Evolutionary conservation across 2,113 vertebrate species (phyloP), one percentile per base, ranked within the genome.

Genomic region (Antechinus stuartii): DNA sequence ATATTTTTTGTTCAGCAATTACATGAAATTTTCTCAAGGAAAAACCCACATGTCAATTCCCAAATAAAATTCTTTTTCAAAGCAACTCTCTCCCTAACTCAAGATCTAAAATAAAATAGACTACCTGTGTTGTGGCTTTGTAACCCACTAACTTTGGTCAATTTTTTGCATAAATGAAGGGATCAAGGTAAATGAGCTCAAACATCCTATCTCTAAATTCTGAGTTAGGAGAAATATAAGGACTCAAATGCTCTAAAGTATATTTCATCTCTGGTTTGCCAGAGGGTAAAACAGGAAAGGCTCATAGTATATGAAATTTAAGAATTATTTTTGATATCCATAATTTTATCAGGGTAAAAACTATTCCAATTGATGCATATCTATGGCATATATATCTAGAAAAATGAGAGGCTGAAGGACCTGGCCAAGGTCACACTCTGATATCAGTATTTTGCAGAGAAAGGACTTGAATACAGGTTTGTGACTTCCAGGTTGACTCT

Each of bases 1-100:
- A 52, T 76, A 95, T 96, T 92, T 90, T 47, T 98, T 98, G 95
- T 97, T 98, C 97, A 97, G 96, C 95, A 68, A 92, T 50, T 94
- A 95, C 53, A 95, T 27, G 89, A 84, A 92, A 92, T 95, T 97
- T 91, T 95, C 89, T 94, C 6, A 94, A 95, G n/a, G 94, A 90
- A 90, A 84, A 84, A 42, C 1, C 12, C 61, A 68, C n/a, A 42
- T 16, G 42, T 23, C 68, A 84, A 23, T 42, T 84, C 68, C 94
- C 19, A 94, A 95, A 94, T 91, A 90, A 84, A 84, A 42, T 76
- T 84, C n/a, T 42, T 42, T 55, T 68, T 24, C 89, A 24, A 46
- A 76, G 47, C 35, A 30, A 30, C 8, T 1, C n/a, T 91, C 47
- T 4, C n/a, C 5, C 90, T 52, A 93, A 46, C 9, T 68, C 56